Evolutionary conservation across 2,113 vertebrate species (phyloP), one percentile per base, ranked within the genome.

Genomic region (Pachyramphus minor): DNA sequence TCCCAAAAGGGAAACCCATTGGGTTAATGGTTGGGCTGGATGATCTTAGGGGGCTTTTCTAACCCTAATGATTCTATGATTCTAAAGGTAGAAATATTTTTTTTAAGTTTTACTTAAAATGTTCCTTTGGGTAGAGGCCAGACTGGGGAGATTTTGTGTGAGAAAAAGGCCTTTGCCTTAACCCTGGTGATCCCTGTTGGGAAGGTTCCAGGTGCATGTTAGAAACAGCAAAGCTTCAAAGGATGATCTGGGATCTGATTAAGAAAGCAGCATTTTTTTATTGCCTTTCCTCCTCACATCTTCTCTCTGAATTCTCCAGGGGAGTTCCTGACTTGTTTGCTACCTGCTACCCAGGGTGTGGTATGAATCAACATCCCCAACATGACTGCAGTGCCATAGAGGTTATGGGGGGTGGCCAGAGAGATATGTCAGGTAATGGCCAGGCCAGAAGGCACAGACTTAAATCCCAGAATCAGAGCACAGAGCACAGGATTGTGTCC

Each of bases 291-390:
- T 90, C 37, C 12, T 66, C 53, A 28, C 18, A 45, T 41, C 45
- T 73, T n/a, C 66, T 93, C 79, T 94, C 76, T 95, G 62, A 44
- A 66, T 84, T 74, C 37, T 56, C 25, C 88, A 99, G 99, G 78
- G 98, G 97, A 47, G 98, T 97, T 3, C 98, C 98, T 1, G 98
- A 99, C 73, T 95, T 99, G 20, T 99, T 99, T 80, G 99, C 97
- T 55, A 98, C 99, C 50, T 99, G 99, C 86, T 99, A 7, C 99
- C 74, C 89, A 97, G 98, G 55, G 95, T 99, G 45, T 99, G 99
- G 99, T 99, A 50, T 97, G 98, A 30, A 99, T 99, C 81, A 96
- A 96, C 0, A 89, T 98, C 21, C 98, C 98, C 86, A 99, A 99
- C 87, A 92, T 98, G 97, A 99, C 56, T 99, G 99, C 96, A 98